Evolutionary conservation across 37 sponge, comb jelly and placozoan species (phyloP).

Genomic region (Lycopodina hypogea): DNA sequence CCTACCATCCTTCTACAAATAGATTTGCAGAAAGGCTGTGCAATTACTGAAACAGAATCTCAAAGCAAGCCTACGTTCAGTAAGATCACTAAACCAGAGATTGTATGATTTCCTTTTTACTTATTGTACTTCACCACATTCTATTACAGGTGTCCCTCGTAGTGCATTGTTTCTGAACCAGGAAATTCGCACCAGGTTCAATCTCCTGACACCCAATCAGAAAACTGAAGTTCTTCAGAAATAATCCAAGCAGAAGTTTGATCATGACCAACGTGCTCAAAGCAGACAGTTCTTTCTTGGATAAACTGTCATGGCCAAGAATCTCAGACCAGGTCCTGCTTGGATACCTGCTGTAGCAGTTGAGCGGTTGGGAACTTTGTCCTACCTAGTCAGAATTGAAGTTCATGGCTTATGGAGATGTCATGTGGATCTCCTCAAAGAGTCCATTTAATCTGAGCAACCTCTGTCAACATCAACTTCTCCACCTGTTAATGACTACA

Average conservation of each 20-base stretch:
- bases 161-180: constrained; percentile 15
- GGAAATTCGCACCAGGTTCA: constrained; percentile 18
- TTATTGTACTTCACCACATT: constrained; percentile 40
- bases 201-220: constrained; percentile 30
- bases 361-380: not conserved
- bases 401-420: too few species aligned
- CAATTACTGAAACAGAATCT: constrained; percentile 27
- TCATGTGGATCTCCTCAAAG: too few species aligned
- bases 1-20: constrained; percentile 61
- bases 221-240: not conserved
- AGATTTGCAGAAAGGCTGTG: constrained; percentile 33
- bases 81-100: not conserved
- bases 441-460: too few species aligned
- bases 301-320: too few species aligned
- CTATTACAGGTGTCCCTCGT: constrained; percentile 40
- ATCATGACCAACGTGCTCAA: too few species aligned
- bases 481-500: too few species aligned
- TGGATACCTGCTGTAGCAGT: constrained; percentile 27
- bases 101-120: constrained; percentile 24
- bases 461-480: too few species aligned
- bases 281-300: too few species aligned
- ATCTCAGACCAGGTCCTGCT: not conserved
- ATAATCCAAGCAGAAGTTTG: constrained; percentile 23
- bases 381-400: constrained; percentile 6
- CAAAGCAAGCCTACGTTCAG: not conserved